phyloP scores from a whole-genome alignment of 2,113 vertebrate species.

The Thamnaconus septentrionalis region DNA sequence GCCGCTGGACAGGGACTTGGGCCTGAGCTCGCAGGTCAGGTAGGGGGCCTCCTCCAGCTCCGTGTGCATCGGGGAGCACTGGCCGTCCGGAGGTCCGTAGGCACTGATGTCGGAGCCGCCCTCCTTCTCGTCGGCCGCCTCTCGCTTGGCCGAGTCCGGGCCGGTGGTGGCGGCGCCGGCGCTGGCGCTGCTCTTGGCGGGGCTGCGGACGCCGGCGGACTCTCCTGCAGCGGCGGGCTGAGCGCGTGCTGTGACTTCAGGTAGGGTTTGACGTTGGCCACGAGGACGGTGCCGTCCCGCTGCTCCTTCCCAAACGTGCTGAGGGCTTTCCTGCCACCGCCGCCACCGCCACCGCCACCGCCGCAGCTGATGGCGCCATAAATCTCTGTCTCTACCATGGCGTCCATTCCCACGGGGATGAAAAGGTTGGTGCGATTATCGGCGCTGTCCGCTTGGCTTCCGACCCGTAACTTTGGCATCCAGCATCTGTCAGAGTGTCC shows the following conservation, averaged over 20 bases:
- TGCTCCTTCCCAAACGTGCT: conserved; percentile 99
- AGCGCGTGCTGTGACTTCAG: conserved; percentile 97
- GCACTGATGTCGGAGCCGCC: conserved; percentile 87
- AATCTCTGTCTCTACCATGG: conserved; percentile 95
- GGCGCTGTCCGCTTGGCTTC: conserved; percentile 94
- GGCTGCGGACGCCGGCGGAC: conserved; percentile 89
- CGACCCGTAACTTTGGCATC: conserved; percentile 97
- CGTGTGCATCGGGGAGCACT: conserved; percentile 90
- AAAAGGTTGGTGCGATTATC: conserved; percentile 99
- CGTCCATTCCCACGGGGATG: conserved; percentile 93
- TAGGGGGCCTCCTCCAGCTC: conserved; percentile 80
- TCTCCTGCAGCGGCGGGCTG: conserved; percentile 94
- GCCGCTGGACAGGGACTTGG: conserved; percentile 88
- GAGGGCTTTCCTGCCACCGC: conserved; percentile 97
- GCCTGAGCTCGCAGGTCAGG: conserved; percentile 75
- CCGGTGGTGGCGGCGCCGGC: conserved; percentile 69
- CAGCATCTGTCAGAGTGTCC: conserved; percentile 99
- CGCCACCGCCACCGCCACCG: conserved; percentile 45
- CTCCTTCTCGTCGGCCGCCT: conserved; percentile 85
- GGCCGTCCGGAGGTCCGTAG: conserved; percentile 82
- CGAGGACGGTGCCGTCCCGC: conserved; percentile 97
- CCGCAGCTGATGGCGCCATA: conserved; percentile 95
- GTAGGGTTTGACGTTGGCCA: conserved; percentile 99
- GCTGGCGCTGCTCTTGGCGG: conserved; percentile 82
- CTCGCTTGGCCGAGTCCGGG: conserved; percentile 86